Conservation (phyloP, 1,140 invertebrate genomes). For the Nixonia krombeini region DNA sequence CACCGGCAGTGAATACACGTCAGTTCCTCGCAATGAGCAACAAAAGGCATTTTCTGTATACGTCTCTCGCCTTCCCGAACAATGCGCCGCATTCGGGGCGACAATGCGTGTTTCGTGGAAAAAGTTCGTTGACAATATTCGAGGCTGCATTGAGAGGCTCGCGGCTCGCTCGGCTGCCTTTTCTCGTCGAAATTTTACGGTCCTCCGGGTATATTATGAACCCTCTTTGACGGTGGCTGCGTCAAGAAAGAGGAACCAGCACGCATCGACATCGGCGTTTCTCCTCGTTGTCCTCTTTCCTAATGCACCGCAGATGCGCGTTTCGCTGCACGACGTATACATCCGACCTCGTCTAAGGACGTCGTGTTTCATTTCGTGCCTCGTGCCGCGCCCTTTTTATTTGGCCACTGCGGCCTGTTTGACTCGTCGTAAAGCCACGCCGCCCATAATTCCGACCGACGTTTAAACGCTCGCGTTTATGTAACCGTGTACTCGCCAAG, state of each 20-base stretch:
- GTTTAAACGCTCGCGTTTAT: constrained; percentile 15
- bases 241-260: background rate
- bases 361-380: constrained; percentile 3
- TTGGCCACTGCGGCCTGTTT: constrained; percentile 12
- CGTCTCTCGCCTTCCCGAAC: background rate
- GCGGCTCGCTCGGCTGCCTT: too few relatives aligned
- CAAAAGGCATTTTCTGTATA: background rate
- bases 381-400: constrained; percentile 6
- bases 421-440: constrained; percentile 27
- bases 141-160: background rate
- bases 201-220: background rate
- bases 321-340: background rate
- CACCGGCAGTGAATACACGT: background rate
- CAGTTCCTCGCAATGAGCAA: background rate
- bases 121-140: constrained; percentile 3
- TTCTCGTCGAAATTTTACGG: constrained; percentile 2
- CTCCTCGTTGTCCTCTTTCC: background rate
- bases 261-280: background rate
- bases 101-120: background rate
- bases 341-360: background rate
- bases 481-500: too few relatives aligned
- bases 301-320: constrained; percentile 3
- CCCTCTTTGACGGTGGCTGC: too few relatives aligned
- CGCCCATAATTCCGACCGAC: constrained; percentile 13
- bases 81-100: background rate